Conservation (phyloP, 2,888 invertebrate species). For the Metopia argyrocephala region DNA sequence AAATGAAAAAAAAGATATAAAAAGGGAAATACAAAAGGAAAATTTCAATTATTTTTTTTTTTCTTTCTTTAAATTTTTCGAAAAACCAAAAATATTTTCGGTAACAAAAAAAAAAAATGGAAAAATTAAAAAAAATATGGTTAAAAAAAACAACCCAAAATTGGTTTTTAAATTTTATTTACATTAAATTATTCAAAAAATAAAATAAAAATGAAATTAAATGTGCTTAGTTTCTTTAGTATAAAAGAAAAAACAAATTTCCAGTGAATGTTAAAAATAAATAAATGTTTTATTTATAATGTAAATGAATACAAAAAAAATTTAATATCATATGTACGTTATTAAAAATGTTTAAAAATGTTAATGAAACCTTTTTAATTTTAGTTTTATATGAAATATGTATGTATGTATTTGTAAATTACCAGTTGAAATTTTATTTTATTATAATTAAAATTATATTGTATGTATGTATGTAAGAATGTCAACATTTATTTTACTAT, state of each 20-base stretch:
- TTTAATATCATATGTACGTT: too few species aligned
- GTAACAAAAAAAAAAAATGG: conserved; percentile 27
- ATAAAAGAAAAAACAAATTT: neutral
- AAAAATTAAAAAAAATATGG: conserved; percentile 54
- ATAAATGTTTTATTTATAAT: neutral
- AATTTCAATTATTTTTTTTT: conserved; percentile 10
- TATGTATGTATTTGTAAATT: too few species aligned
- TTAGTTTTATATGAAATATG: too few species aligned
- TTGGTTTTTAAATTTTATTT: neutral
- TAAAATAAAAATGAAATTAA: conserved; percentile 10
- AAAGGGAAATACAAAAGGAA: conserved; percentile 29
- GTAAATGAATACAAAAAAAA: too few species aligned
- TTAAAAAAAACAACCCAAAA: conserved; percentile 49
- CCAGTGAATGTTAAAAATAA: neutral
- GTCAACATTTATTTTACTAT: too few species aligned
- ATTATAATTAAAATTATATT: too few species aligned
- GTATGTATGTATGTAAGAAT: too few species aligned
- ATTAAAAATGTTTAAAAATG: too few species aligned
- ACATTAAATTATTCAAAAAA: neutral
- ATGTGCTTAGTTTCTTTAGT: conserved; percentile 9
- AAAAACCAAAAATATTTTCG: neutral
- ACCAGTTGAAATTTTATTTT: too few species aligned
- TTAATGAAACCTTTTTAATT: too few species aligned
- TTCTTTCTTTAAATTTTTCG: conserved; percentile 5
- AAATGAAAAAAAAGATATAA: conserved; percentile 45